Conservation (phyloP, 2,113 vertebrate genomes). For the Pongo abelii region DNA sequence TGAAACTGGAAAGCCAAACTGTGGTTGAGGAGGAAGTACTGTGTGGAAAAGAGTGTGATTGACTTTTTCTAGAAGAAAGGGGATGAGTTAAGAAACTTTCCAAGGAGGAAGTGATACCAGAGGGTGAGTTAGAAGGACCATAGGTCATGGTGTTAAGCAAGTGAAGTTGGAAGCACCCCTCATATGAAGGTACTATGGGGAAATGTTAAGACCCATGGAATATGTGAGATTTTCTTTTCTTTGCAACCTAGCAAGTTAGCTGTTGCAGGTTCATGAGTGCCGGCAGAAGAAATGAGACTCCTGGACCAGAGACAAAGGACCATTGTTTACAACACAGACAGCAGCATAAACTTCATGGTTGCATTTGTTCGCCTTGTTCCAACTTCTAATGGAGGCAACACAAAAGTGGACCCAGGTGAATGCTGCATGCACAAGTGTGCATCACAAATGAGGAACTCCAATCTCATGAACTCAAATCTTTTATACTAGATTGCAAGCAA, state of each 20-base stretch:
- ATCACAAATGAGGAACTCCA: neutral
- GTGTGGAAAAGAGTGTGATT: neutral
- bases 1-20: neutral
- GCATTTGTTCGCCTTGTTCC: rapidly evolving
- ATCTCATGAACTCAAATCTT: neutral
- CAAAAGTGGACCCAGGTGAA: rapidly evolving
- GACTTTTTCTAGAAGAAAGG: neutral
- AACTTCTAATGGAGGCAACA: neutral
- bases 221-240: neutral
- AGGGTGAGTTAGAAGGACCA: neutral
- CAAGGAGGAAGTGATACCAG: neutral
- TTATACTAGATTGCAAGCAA: neutral
- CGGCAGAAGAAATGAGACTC: neutral
- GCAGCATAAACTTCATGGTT: no score
- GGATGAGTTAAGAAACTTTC: neutral
- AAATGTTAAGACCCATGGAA: neutral
- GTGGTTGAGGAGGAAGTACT: neutral
- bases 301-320: neutral
- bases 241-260: neutral
- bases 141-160: no score
- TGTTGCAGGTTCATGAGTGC: neutral
- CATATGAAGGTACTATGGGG: rapidly evolving
- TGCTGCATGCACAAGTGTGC: neutral
- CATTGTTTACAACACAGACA: neutral
- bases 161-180: neutral